Conservation (phyloP, 2,113 vertebrate genomes). For the Danio rerio region DNA sequence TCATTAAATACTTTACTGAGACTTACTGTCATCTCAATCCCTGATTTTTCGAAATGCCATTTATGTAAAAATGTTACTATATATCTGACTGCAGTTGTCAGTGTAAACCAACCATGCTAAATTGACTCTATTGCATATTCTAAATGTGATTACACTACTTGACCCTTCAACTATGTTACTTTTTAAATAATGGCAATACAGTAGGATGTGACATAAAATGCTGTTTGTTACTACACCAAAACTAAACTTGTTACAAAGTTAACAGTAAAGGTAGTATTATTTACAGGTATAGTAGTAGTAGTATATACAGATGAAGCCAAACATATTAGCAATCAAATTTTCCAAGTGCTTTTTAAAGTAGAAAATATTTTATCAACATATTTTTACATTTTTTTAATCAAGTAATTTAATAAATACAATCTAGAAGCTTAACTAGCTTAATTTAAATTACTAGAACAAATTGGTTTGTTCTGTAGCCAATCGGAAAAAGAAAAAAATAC, state of each 20-base stretch:
- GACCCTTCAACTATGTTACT: not conserved
- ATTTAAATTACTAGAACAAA: too few species aligned
- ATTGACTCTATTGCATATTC: not conserved
- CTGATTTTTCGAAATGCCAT: constrained; percentile 79
- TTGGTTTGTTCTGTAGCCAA: too few species aligned
- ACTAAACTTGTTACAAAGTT: not conserved
- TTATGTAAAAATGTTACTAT: constrained; percentile 67
- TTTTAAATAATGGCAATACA: not conserved
- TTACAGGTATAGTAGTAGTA: too few species aligned
- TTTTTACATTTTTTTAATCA: too few species aligned
- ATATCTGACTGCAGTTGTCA: constrained; percentile 8
- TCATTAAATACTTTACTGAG: constrained; percentile 75
- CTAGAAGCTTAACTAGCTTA: too few species aligned
- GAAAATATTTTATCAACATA: too few species aligned
- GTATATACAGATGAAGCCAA: too few species aligned
- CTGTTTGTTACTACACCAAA: not conserved
- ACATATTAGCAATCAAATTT: too few species aligned
- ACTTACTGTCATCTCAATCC: constrained; percentile 75
- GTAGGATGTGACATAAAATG: not conserved
- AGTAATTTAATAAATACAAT: too few species aligned
- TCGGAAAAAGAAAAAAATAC: too few species aligned
- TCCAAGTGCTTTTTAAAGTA: too few species aligned
- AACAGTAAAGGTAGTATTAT: too few species aligned
- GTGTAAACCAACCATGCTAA: not conserved
- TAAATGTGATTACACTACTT: constrained; percentile 15